Conservation (phyloP, 2,888 invertebrate genomes). For the Phortica magna region DNA sequence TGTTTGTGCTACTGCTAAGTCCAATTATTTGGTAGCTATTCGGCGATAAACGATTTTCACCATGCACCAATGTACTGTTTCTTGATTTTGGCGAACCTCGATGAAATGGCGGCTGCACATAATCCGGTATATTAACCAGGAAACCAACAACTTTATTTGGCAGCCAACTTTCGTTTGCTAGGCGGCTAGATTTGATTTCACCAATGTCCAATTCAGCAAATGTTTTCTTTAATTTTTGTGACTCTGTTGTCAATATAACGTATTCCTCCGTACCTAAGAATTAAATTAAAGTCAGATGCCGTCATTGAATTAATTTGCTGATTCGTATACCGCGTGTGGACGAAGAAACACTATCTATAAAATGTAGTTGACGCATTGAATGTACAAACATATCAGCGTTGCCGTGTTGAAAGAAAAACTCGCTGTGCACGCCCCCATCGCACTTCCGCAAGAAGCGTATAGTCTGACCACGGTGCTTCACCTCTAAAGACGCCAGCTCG, state of each 20-base stretch:
- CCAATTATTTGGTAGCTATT: slow-evolving; percentile 75
- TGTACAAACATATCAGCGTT: slow-evolving; percentile 85
- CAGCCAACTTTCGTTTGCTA: slow-evolving; percentile 74
- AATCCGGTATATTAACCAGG: slow-evolving; percentile 75
- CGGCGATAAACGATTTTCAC: slow-evolving; percentile 59
- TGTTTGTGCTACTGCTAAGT: slow-evolving; percentile 62
- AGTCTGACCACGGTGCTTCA: slow-evolving; percentile 80
- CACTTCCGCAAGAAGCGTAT: slow-evolving; percentile 83
- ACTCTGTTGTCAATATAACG: slow-evolving; percentile 85
- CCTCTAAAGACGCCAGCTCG: slow-evolving; percentile 83
- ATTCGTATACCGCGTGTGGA: slow-evolving; percentile 82
- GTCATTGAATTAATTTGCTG: too few relatives aligned
- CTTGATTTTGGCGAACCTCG: slow-evolving; percentile 61
- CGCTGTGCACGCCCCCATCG: slow-evolving; percentile 80
- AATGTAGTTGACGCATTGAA: slow-evolving; percentile 72
- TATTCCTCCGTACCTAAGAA: slow-evolving; percentile 79
- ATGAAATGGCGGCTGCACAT: slow-evolving; percentile 71
- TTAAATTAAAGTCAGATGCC: too few relatives aligned
- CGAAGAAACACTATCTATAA: slow-evolving; percentile 75
- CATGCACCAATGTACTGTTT: slow-evolving; percentile 53
- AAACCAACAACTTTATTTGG: slow-evolving; percentile 74
- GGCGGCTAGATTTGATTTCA: slow-evolving; percentile 74
- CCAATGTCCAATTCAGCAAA: slow-evolving; percentile 91
- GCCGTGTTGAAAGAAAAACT: slow-evolving; percentile 92
- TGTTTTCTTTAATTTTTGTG: slow-evolving; percentile 87